Evolutionary conservation across 2,113 vertebrate genomes (phyloP).

Genomic region (Proteles cristata): DNA sequence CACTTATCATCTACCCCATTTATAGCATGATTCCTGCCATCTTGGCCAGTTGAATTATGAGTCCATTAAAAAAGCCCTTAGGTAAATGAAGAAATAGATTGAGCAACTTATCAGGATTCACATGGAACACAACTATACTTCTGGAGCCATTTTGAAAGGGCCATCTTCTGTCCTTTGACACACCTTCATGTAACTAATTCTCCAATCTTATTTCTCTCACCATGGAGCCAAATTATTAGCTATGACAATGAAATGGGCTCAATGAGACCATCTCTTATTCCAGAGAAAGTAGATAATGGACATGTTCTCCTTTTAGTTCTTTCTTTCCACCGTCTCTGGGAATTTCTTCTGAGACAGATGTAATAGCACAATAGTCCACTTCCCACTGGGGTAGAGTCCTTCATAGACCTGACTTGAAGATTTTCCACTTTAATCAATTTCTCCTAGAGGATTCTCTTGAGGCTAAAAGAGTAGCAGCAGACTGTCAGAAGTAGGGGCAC

Average conservation of each 20-base stretch:
- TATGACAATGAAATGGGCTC: background rate
- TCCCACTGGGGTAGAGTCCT: background rate
- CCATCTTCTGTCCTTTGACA: background rate
- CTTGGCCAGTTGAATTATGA: background rate
- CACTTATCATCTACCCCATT: background rate
- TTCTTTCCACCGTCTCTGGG: background rate
- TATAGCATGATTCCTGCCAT: background rate
- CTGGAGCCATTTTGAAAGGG: background rate
- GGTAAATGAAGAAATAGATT: background rate
- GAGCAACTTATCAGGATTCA: background rate
- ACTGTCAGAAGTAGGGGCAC: background rate
- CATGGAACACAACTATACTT: background rate
- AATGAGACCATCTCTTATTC: background rate
- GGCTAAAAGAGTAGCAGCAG: background rate
- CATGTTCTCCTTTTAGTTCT: background rate
- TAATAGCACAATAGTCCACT: background rate
- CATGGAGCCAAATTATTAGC: background rate
- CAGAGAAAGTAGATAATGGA: background rate
- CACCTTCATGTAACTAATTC: background rate
- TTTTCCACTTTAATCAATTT: background rate
- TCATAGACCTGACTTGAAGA: background rate
- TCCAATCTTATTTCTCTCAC: background rate
- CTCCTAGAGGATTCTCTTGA: background rate
- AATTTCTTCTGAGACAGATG: background rate
- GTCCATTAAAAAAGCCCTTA: background rate